Evolutionary conservation across 2,797 vertebrate species (phyloP).

Genomic region (Okamejei kenojei): DNA sequence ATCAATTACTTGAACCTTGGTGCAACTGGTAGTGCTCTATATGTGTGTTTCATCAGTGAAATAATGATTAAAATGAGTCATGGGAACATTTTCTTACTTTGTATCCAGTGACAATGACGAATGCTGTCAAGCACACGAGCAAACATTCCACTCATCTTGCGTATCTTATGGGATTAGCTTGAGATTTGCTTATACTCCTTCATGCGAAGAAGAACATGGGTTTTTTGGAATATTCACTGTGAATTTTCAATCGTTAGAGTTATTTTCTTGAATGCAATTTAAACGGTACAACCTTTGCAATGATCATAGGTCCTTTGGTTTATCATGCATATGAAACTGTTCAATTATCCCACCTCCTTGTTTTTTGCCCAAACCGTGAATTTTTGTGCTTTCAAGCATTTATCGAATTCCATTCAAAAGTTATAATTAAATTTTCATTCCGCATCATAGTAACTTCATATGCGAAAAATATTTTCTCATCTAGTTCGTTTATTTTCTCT

Average conservation of each 20-base stretch:
- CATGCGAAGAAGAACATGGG: neutral
- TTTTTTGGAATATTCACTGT: neutral
- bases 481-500: neutral
- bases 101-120: conserved; percentile 12
- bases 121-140: neutral
- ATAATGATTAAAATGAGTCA: neutral
- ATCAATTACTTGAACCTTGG: neutral
- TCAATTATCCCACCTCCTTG: neutral
- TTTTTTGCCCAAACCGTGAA: neutral
- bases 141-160: neutral
- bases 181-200: neutral
- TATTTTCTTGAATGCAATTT: neutral
- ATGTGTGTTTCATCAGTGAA: neutral
- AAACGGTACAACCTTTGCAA: neutral
- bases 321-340: neutral
- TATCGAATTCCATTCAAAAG: neutral
- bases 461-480: neutral
- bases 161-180: neutral
- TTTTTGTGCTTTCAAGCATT: neutral
- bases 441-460: neutral
- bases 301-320: neutral
- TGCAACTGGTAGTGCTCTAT: neutral
- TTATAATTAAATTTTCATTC: neutral
- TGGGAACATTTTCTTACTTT: neutral
- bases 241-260: neutral